Conservation (phyloP, 2,797 vertebrate species). For the Taeniopygia guttata region DNA sequence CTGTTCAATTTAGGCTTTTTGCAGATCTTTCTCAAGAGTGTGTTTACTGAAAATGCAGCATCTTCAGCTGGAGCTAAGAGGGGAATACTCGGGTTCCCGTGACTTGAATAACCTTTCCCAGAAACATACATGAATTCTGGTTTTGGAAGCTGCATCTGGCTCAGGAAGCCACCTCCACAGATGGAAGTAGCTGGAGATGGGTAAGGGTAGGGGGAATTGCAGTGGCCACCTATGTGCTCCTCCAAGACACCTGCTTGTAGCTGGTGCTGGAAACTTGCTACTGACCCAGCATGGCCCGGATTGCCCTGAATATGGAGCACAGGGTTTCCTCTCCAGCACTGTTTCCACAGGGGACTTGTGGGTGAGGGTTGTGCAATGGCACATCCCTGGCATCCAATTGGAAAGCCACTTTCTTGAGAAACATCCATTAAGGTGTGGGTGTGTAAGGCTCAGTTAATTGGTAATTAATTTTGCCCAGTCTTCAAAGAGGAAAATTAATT, state of each 20-base stretch:
- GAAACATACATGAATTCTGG: not conserved
- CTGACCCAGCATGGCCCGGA: not conserved
- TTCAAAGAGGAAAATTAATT: not conserved
- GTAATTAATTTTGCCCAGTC: not conserved
- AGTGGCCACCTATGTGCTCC: accelerated
- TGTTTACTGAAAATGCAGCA: not conserved
- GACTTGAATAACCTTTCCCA: not conserved
- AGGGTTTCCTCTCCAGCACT: not conserved
- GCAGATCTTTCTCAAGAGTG: not conserved
- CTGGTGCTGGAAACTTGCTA: not conserved
- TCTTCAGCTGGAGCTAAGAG: not conserved
- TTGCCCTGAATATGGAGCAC: not conserved
- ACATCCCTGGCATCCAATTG: accelerated
- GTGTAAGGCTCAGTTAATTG: not conserved
- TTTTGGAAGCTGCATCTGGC: not conserved
- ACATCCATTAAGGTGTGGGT: not conserved
- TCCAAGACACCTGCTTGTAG: not conserved
- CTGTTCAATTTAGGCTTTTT: not conserved
- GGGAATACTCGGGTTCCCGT: not conserved
- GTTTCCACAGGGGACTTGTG: not conserved
- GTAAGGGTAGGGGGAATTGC: not conserved
- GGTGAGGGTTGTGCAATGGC: not conserved
- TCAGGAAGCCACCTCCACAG: not conserved
- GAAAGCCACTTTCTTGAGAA: not conserved
- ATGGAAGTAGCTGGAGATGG: not conserved